A percentile compares a stretch with the other conserved stretches of the same genome.
Evolutionary conservation across 2,888 invertebrate genomes (phyloP).

Genomic region (Hanleya hanleyi): DNA sequence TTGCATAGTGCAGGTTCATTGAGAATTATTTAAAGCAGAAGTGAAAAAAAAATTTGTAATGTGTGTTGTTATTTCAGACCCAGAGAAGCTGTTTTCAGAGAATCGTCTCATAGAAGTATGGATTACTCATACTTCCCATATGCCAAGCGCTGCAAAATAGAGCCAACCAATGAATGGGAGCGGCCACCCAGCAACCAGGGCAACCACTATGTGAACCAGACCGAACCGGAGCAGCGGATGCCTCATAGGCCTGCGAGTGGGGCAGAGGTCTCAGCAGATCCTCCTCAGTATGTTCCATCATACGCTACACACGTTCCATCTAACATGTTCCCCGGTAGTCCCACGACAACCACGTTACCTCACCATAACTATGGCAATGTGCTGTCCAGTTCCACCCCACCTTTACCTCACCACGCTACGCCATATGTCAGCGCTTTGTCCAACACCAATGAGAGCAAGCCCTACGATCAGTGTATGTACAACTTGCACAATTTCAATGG

Average conservation of each 20-base stretch:
- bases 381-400: constrained; percentile 7
- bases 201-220: not conserved
- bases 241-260: not conserved
- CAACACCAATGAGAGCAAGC: constrained; percentile 7
- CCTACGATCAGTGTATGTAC: constrained; percentile 7
- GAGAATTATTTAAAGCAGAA: no score
- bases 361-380: constrained; percentile 5
- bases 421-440: not conserved
- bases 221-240: not conserved
- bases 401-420: constrained; percentile 1
- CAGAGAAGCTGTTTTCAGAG: no score
- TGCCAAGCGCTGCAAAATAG: not conserved
- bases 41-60: no score
- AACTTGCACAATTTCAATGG: constrained; percentile 7
- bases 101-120: no score
- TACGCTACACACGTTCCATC: not conserved
- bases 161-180: not conserved
- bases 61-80: no score
- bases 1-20: no score
- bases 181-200: not conserved
- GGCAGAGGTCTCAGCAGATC: not conserved
- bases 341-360: constrained; percentile 5
- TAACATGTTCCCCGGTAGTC: constrained; percentile 3
- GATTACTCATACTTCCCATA: constrained; percentile 5
- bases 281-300: not conserved